Evolutionary conservation across 2,888 invertebrate genomes (phyloP), one percentile per base, ranked within the genome.

Genomic region (Acanthosepion pharaonis): DNA sequence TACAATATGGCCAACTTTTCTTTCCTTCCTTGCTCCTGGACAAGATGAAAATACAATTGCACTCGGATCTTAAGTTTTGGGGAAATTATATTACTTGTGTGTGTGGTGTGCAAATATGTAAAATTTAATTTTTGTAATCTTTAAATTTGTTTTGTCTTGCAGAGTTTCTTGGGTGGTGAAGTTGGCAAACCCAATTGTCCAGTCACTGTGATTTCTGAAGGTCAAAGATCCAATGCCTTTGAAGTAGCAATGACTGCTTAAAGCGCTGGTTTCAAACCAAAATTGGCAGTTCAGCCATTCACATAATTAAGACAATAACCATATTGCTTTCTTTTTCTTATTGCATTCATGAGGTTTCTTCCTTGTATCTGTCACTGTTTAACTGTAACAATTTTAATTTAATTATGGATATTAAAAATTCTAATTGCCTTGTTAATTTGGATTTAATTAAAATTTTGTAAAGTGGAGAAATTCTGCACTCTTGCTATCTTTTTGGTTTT

Each of bases 211-310:
- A 94, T 96, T 51, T 95, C 94, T 91, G 96, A 96, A 94, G 96
- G 96, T 20, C 95, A 95, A 94, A 95, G 95, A 33, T 95, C 95
- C 93, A 49, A 93, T 5, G 94, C 95, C 33, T 95, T 96, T 91
- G 94, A 95, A 20, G 55, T 95, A 11, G 96, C 96, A 49, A 53
- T 96, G 23, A 95, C 95, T 49, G 96, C 96, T 64, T 96, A 96
- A 95, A 91, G 8, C 23, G 25, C 23, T 8, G 25, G 5, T 8
- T 25, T 25, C 4, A 25, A 23, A 64, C 64, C 6, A 64, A 25
- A 8, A 8, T 8, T 64, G 25, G 28, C 23, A 8, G 6, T 23
- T 23, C 64, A 64, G 64, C 8, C 28, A 25, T 28, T 28, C 28
- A 28, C 25, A 23, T 25, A 64, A 25, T 28, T 23, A 4, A 64